Conservation (phyloP, 2,888 invertebrate genomes). For the Ophion costatus region DNA sequence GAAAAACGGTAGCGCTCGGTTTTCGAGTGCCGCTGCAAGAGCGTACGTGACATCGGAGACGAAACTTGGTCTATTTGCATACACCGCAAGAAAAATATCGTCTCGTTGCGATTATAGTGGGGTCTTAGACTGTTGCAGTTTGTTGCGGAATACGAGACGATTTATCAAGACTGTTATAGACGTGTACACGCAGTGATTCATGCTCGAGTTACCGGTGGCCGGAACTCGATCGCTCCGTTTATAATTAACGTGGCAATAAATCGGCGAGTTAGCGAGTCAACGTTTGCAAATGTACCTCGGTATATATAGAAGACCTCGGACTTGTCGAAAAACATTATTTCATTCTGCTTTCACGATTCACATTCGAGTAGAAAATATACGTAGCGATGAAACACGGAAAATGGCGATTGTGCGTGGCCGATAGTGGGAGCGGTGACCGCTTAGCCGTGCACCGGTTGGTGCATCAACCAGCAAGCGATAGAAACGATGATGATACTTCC, state of each 20-base stretch:
- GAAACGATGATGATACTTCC: too few relatives aligned
- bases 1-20: neutral
- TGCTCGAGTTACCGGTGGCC: constrained; percentile 13
- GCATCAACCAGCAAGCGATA: too few relatives aligned
- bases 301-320: neutral
- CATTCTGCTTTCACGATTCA: neutral
- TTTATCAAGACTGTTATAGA: constrained; percentile 9
- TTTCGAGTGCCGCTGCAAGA: neutral
- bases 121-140: constrained; percentile 38
- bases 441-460: too few relatives aligned
- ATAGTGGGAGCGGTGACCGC: too few relatives aligned
- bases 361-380: neutral
- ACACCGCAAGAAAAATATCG: neutral
- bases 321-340: neutral
- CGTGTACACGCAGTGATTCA: constrained; percentile 8
- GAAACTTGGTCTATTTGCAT: constrained; percentile 5
- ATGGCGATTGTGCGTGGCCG: too few relatives aligned
- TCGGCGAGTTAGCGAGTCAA: neutral
- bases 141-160: constrained; percentile 36
- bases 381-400: too few relatives aligned
- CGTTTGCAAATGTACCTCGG: constrained; percentile 1
- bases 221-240: constrained; percentile 23
- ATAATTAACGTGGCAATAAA: constrained; percentile 5
- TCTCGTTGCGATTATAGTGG: neutral
- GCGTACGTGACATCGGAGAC: constrained; percentile 46